phyloP scores from a whole-genome alignment of 2,797 vertebrate genomes.

The Sylvia borin region DNA sequence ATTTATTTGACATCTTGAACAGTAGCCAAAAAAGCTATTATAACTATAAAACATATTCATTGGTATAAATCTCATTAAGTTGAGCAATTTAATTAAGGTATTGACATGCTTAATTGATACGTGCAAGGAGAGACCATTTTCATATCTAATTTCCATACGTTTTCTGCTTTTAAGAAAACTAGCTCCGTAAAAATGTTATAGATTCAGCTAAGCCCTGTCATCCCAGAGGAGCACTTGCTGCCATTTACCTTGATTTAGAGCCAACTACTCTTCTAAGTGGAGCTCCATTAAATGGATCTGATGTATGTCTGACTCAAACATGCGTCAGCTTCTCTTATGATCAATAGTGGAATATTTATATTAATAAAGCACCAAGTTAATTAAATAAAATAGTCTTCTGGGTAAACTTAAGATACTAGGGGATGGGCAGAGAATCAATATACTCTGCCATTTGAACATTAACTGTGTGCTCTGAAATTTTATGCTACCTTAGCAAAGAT shows the following conservation, averaged over 20 bases:
- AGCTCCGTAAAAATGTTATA: constrained; percentile 82
- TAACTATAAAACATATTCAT: constrained; percentile 97
- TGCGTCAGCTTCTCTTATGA: constrained; percentile 87
- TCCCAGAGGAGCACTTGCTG: constrained; percentile 90
- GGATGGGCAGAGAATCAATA: constrained; percentile 82
- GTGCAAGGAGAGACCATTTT: constrained; percentile 88
- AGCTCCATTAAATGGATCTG: constrained; percentile 78
- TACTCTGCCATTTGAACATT: constrained; percentile 76
- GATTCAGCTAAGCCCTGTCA: constrained; percentile 76
- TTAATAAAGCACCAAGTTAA: constrained; percentile 95
- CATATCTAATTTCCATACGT: constrained; percentile 89
- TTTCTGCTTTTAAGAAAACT: constrained; percentile 73
- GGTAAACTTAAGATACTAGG: constrained; percentile 84
- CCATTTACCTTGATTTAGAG: constrained; percentile 90
- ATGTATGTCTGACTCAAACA: constrained; percentile 80
- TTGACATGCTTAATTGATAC: constrained; percentile 99
- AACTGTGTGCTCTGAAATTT: constrained; percentile 80
- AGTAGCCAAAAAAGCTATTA: constrained; percentile 98
- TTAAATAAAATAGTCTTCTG: constrained; percentile 93
- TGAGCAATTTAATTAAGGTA: constrained; percentile 99
- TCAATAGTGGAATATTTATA: constrained; percentile 98
- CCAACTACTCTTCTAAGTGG: constrained; percentile 81
- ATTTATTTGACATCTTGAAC: constrained; percentile 95
- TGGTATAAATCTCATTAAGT: constrained; percentile 97
- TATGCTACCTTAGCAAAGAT: constrained; percentile 68